These are phyloP conservation scores for Muscidifurax raptorellus DNA, from an alignment of 1,140 invertebrate species.

Conservation along the genomic window DNA sequence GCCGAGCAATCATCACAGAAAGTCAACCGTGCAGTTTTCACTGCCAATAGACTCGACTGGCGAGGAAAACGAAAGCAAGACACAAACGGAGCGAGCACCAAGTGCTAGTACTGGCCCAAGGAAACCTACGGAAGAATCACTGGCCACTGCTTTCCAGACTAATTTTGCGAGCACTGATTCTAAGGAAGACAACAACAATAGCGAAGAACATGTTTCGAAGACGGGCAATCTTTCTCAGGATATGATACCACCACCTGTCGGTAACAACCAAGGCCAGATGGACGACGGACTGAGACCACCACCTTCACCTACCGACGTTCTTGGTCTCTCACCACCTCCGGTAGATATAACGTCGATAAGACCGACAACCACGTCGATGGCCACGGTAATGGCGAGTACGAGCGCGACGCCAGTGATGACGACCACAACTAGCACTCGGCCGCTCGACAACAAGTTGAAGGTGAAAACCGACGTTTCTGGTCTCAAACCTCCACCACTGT, in stretches of 20 bases:
- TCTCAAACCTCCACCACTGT: conserved; percentile 66
- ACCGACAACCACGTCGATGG: background rate
- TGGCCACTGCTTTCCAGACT: conserved; percentile 65
- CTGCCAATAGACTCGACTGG: conserved; percentile 65
- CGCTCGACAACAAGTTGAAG: conserved; percentile 47
- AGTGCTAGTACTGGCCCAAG: conserved; percentile 57
- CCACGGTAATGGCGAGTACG: too few species aligned
- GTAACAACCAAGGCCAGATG: conserved; percentile 31
- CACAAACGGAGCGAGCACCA: conserved; percentile 65
- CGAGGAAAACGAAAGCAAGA: conserved; percentile 65
- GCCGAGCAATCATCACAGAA: conserved; percentile 54
- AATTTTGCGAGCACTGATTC: conserved; percentile 63
- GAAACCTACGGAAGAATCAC: conserved; percentile 59
- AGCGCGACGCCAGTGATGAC: background rate
- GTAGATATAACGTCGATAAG: conserved; percentile 64
- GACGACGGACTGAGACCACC: conserved; percentile 68
- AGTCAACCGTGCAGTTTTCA: conserved; percentile 65
- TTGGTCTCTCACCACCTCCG: conserved; percentile 71
- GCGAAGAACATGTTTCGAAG: conserved; percentile 6
- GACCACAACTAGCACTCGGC: conserved; percentile 53
- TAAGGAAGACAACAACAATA: conserved; percentile 35
- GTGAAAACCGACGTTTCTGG: conserved; percentile 60
- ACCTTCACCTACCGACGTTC: conserved; percentile 66
- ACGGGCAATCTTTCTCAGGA: conserved; percentile 63
- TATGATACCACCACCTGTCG: conserved; percentile 69